phyloP scores from a whole-genome alignment of 1,140 invertebrate species.

The Matsumurasca onukii region DNA sequence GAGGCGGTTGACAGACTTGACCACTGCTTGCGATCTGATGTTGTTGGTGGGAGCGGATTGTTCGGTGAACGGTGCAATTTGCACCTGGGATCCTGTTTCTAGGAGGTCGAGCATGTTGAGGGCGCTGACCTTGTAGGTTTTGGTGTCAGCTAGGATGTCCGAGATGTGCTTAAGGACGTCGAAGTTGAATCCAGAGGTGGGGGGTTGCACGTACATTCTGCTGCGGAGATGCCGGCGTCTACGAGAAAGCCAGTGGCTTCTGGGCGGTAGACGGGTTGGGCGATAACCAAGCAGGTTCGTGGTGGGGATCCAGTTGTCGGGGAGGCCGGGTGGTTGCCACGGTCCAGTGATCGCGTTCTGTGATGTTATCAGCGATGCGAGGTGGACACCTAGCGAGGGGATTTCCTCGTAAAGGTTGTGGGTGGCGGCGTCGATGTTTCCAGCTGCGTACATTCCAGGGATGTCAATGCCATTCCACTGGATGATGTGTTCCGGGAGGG shows the following conservation, averaged over 20 bases:
- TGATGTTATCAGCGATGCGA: neutral
- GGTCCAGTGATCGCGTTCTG: too few relatives aligned
- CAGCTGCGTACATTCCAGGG: neutral
- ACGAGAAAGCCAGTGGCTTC: neutral
- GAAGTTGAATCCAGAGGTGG: neutral
- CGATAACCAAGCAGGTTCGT: neutral
- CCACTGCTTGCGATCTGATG: neutral
- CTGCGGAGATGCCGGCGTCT: neutral
- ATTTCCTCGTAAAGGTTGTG: slow-evolving; percentile 10
- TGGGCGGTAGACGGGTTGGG: neutral
- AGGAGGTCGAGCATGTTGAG: neutral
- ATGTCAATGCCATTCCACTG: neutral
- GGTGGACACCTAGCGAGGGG: neutral
- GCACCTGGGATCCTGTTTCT: neutral
- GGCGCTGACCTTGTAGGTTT: neutral
- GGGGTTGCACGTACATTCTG: neutral
- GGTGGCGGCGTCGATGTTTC: neutral
- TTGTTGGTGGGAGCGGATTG: neutral
- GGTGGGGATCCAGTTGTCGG: neutral
- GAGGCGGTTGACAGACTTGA: neutral
- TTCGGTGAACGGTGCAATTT: neutral
- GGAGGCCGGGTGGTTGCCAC: neutral
- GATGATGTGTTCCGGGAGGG: neutral
- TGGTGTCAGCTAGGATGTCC: neutral
- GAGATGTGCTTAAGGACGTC: neutral